Evolutionary conservation across 2,113 vertebrate species (phyloP).

Genomic region (Andinoacara biseriatus): DNA sequence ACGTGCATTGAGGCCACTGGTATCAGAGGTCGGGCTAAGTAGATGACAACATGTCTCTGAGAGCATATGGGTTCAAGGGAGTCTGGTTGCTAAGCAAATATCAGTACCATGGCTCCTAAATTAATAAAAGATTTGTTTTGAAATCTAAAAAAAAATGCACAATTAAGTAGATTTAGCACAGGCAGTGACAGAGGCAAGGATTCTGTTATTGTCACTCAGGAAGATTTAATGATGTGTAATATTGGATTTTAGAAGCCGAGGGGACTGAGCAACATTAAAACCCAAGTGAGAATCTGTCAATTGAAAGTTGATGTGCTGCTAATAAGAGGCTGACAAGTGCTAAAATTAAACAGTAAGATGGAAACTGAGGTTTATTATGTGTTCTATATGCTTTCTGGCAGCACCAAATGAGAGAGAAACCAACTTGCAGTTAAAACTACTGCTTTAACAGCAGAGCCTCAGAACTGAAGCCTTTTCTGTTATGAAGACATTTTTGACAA

Average conservation of each 20-base stretch:
- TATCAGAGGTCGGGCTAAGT: slow-evolving; percentile 30
- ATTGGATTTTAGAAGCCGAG: slow-evolving; percentile 5
- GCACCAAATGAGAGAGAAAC: not conserved
- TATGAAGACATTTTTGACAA: slow-evolving; percentile 6
- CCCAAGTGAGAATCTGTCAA: slow-evolving; percentile 21
- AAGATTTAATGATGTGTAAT: slow-evolving; percentile 21
- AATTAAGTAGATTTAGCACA: slow-evolving; percentile 9
- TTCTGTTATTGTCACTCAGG: slow-evolving; percentile 4
- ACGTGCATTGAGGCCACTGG: slow-evolving; percentile 31
- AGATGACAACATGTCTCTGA: slow-evolving; percentile 21
- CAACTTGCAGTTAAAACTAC: not conserved
- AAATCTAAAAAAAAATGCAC: not conserved
- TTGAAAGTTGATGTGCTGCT: not conserved
- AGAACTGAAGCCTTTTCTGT: slow-evolving; percentile 8
- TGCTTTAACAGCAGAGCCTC: not conserved
- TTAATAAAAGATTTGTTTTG: not conserved
- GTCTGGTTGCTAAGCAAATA: not conserved
- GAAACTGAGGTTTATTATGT: not conserved
- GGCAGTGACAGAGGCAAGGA: not conserved
- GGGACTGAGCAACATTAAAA: not conserved
- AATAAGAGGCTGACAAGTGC: not conserved
- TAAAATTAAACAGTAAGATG: slow-evolving; percentile 5
- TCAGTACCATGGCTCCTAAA: not conserved
- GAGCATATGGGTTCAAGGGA: slow-evolving; percentile 10
- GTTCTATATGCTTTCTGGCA: not conserved